A percentile compares a stretch with the other conserved stretches of the same genome.
Conservation (phyloP, 2,797 vertebrate species). For the Pyrocephalus nanus region DNA sequence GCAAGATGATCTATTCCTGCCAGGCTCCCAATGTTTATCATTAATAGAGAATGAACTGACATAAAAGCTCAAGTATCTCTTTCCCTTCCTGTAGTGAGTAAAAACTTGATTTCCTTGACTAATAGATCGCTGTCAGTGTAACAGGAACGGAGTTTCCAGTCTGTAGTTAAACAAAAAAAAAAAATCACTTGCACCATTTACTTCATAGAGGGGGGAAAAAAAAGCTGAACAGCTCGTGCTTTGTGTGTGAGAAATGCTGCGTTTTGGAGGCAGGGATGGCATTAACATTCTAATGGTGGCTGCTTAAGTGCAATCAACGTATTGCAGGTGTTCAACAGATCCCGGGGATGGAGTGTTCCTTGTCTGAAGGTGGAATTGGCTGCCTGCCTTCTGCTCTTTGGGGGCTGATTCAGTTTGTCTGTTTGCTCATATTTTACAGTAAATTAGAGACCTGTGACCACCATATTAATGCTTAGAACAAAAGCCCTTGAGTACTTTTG, state of each 20-base stretch:
- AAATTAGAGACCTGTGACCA: conserved; percentile 10
- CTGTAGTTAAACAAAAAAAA: background rate
- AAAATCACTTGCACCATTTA: background rate
- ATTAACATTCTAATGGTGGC: conserved; percentile 19
- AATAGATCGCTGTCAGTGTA: conserved; percentile 3
- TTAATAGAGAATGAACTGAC: background rate
- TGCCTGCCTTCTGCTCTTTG: background rate
- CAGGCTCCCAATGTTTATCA: background rate
- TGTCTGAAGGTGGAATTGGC: background rate
- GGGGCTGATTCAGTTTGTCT: conserved; percentile 2
- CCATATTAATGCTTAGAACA: background rate
- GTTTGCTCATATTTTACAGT: conserved; percentile 19
- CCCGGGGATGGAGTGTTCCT: background rate
- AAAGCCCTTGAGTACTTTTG: background rate
- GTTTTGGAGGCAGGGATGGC: background rate
- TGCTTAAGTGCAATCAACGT: conserved; percentile 1
- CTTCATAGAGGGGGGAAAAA: background rate
- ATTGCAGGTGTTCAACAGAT: background rate
- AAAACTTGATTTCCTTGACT: conserved; percentile 43
- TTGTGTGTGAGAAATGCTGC: background rate
- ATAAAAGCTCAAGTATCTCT: background rate
- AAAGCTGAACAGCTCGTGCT: background rate
- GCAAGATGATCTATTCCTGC: conserved; percentile 11
- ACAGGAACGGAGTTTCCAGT: background rate
- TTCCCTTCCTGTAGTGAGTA: background rate